A percentile compares a stretch with the other conserved stretches of the same genome.
These are phyloP conservation scores for Zoanthus sociatus DNA, from an alignment of 92 coral and sea anemone species.

Conservation along the genomic window DNA sequence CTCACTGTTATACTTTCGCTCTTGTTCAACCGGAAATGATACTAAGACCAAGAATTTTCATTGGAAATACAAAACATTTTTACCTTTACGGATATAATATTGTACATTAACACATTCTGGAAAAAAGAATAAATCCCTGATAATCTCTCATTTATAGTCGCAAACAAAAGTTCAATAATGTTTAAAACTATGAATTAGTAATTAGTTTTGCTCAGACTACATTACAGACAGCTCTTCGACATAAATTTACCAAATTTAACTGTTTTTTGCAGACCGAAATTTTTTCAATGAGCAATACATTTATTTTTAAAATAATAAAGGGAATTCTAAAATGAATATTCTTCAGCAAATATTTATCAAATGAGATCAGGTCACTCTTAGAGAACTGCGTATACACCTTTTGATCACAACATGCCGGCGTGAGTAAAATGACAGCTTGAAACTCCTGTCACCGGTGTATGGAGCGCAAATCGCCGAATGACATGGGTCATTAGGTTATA, in stretches of 20 bases:
- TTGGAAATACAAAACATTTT: neutral
- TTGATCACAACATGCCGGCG: neutral
- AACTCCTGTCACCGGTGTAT: slow-evolving; percentile 9
- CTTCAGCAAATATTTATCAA: slow-evolving; percentile 18
- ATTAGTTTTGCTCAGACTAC: neutral
- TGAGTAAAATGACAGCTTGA: slow-evolving; percentile 32
- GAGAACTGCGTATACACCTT: neutral
- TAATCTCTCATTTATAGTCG: neutral
- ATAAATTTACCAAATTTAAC: neutral
- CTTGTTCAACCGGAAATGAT: slow-evolving; percentile 40
- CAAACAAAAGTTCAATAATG: slow-evolving; percentile 19
- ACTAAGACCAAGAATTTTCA: slow-evolving; percentile 19
- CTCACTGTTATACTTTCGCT: slow-evolving; percentile 20
- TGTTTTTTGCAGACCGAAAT: neutral
- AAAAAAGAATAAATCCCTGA: neutral
- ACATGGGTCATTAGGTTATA: slow-evolving; percentile 31
- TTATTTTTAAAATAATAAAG: no score
- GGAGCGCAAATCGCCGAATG: slow-evolving; percentile 32
- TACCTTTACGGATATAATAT: neutral
- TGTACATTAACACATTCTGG: neutral
- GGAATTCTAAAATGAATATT: neutral
- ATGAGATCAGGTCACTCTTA: slow-evolving; percentile 24
- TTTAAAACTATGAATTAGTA: neutral
- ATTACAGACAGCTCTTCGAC: neutral
- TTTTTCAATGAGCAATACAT: neutral